These are phyloP conservation scores for Epizoanthus stellaris DNA, from an alignment of 92 coral and sea anemone genomes.

Conservation along the genomic window DNA sequence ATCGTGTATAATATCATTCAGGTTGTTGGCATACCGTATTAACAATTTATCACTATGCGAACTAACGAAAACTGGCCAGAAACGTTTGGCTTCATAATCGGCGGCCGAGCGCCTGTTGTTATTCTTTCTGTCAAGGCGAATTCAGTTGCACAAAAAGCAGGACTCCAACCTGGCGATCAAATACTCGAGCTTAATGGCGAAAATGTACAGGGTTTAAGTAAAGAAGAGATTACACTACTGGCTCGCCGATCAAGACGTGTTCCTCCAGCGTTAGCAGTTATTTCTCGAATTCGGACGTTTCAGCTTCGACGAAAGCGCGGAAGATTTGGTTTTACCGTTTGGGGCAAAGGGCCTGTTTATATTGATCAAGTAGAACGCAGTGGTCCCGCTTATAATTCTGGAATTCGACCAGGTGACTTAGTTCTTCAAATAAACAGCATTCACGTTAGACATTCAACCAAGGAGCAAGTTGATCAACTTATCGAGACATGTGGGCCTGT, in stretches of 20 bases:
- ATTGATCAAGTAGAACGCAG: conserved; percentile 81
- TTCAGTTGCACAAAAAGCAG: conserved; percentile 96
- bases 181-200: conserved; percentile 94
- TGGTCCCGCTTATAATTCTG: conserved; percentile 89
- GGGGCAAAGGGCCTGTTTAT: conserved; percentile 96
- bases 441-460: conserved; percentile 85
- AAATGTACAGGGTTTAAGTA: conserved; percentile 89
- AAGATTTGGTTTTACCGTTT: conserved; percentile 89
- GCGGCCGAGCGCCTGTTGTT: conserved; percentile 97
- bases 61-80: conserved; percentile 98
- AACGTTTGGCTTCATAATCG: conserved; percentile 91
- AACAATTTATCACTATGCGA: conserved; percentile 51
- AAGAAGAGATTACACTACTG: conserved; percentile 81
- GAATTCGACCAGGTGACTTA: conserved; percentile 90
- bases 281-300: conserved; percentile 96
- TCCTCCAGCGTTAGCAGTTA: conserved; percentile 97
- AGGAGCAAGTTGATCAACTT: conserved; percentile 80
- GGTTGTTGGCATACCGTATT: neutral
- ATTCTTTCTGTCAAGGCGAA: conserved; percentile 87
- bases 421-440: conserved; percentile 88
- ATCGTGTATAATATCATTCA: conserved; percentile 1
- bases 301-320: conserved; percentile 91
- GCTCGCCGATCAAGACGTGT: conserved; percentile 93
- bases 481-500: conserved; percentile 89
- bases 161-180: conserved; percentile 98